Percentiles rank a stretch among this genome's conserved stretches.
Evolutionary conservation across 2,797 vertebrate species (phyloP).

Genomic region (Trachops cirrhosus): DNA sequence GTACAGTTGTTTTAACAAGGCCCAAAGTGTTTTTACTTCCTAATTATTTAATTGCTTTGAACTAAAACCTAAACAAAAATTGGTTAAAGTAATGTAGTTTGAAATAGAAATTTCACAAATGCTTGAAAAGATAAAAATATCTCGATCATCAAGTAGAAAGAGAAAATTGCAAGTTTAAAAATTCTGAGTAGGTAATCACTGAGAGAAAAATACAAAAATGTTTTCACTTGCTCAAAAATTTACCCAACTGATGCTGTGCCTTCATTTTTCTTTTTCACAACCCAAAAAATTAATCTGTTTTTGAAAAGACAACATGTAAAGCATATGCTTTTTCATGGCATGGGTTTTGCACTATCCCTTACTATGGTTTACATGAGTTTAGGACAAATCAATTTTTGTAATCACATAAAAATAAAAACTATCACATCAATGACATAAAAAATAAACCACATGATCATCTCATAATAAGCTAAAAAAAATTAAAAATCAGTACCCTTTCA

Average conservation of each 20-base stretch:
- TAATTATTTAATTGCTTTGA: slow-evolving; percentile 56
- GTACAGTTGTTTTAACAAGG: not conserved
- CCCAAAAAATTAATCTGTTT: not conserved
- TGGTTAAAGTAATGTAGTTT: slow-evolving; percentile 15
- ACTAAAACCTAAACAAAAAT: slow-evolving; percentile 60
- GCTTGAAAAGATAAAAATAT: slow-evolving; percentile 10
- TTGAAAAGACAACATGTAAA: not conserved
- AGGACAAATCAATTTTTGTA: not conserved
- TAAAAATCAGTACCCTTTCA: not conserved
- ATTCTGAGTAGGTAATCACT: not conserved
- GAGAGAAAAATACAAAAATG: not conserved
- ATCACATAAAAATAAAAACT: not conserved
- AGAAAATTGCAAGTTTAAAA: slow-evolving; percentile 30
- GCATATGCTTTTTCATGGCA: not conserved
- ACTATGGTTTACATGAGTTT: not conserved
- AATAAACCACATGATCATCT: not conserved
- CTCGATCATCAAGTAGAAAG: slow-evolving; percentile 4
- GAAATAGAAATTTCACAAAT: slow-evolving; percentile 24
- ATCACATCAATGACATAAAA: slow-evolving; percentile 1
- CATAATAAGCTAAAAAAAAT: not conserved
- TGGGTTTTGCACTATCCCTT: not conserved
- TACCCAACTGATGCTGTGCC: not conserved
- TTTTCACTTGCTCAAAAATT: slow-evolving; percentile 6
- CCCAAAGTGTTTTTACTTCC: slow-evolving; percentile 18
- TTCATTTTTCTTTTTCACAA: not conserved